Evolutionary conservation across 2,797 vertebrate genomes (phyloP), one percentile per base, ranked within the genome.

Genomic region (Borostomias antarcticus): DNA sequence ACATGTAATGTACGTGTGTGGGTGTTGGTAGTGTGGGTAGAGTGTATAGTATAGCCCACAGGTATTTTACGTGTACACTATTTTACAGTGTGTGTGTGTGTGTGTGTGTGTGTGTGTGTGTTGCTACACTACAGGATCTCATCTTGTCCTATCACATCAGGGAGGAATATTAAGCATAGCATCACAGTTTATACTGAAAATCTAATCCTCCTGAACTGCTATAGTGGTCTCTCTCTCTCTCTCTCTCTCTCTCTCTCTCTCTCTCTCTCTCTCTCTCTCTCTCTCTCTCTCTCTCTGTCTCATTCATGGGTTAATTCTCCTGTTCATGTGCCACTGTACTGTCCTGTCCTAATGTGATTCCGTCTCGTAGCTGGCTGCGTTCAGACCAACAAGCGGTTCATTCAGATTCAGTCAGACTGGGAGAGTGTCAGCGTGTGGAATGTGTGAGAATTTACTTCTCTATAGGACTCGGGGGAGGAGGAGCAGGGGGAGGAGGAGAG

Each of bases 271-370:
- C 4, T 2, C 4, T 25, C 50, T 26, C 10, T 52, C 32, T 33
- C 26, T 57, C 56, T 53, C 11, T 26, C 66, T 66, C 21, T 57
- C 40, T 64, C 50, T 19, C 33, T 56, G 15, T 54, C 50, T 64
- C 43, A 81, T 91, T 86, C 82, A 87, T 79, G 85, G 85, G 77
- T 82, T 74, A 82, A 82, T 80, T 81, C 77, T 79, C 75, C 70
- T 83, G 81, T 82, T 85, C 82, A 81, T 82, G 77, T 82, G 72
- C 62, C 77, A 86, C 75, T 64, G 68, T 76, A 65, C n/a, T n/a
- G n/a, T n/a, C n/a, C n/a, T n/a, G n/a, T n/a, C n/a, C n/a, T n/a
- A n/a, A n/a, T n/a, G n/a, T n/a, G n/a, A n/a, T n/a, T n/a, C n/a
- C n/a, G n/a, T n/a, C n/a, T n/a, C n/a, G n/a, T n/a, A n/a, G n/a